These are phyloP conservation scores for Ctenochaetus hawaiiensis DNA, from an alignment of 2,797 vertebrate species.

Conservation along the genomic window DNA sequence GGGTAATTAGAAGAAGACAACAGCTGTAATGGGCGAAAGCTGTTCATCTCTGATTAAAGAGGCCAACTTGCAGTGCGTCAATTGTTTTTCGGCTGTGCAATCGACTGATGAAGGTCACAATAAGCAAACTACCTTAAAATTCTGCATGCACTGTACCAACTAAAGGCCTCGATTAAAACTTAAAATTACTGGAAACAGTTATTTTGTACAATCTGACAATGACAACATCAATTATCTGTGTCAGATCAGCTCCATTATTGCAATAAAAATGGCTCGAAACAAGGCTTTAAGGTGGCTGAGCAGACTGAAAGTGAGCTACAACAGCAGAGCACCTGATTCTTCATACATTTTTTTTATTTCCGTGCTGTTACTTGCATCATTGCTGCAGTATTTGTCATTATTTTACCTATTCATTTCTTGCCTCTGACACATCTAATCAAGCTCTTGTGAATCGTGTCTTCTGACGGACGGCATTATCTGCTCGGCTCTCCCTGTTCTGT, in stretches of 20 bases:
- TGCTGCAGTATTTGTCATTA: no score
- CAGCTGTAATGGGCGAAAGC: slow-evolving; percentile 65
- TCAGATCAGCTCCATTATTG: slow-evolving; percentile 18
- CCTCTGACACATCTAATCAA: background rate
- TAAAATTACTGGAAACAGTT: slow-evolving; percentile 7
- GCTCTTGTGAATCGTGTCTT: background rate
- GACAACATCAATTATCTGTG: slow-evolving; percentile 41
- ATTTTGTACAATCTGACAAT: slow-evolving; percentile 40
- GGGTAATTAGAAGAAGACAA: slow-evolving; percentile 81
- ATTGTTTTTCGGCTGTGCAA: slow-evolving; percentile 37
- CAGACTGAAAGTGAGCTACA: background rate
- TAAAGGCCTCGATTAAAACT: background rate
- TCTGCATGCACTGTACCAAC: background rate
- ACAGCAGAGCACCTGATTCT: background rate
- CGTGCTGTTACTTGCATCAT: no score
- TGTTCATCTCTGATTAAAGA: slow-evolving; percentile 64
- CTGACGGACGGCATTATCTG: background rate
- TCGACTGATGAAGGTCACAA: slow-evolving; percentile 52
- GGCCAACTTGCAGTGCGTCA: slow-evolving; percentile 36
- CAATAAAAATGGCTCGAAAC: slow-evolving; percentile 13
- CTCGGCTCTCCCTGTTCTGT: background rate
- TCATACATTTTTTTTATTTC: no score
- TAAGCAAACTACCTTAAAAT: slow-evolving; percentile 11
- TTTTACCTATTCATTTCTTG: background rate
- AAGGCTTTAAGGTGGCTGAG: slow-evolving; percentile 4